phyloP scores from a whole-genome alignment of 2,113 vertebrate genomes.

The Ptyas mucosa region DNA sequence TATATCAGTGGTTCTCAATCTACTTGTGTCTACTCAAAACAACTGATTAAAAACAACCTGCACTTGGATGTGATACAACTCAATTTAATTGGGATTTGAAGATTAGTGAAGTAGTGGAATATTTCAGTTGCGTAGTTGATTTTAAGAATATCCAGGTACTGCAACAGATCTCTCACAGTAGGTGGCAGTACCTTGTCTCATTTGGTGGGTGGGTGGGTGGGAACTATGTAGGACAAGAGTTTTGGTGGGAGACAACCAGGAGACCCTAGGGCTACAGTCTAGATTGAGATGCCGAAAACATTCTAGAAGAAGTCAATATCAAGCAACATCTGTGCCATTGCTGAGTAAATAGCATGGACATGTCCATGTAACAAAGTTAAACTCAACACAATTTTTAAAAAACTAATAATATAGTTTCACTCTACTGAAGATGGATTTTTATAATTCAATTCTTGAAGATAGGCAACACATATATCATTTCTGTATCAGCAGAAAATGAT shows the following conservation, averaged over 20 bases:
- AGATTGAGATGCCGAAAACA: background rate
- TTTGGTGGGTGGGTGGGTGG: background rate
- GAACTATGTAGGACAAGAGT: background rate
- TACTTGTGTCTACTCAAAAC: background rate
- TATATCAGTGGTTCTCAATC: background rate
- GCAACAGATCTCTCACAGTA: background rate
- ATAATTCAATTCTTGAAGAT: background rate
- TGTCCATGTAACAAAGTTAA: background rate
- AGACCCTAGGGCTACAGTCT: background rate
- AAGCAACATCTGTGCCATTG: background rate
- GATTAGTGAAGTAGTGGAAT: background rate
- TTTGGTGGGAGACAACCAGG: background rate
- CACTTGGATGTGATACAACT: too few relatives aligned
- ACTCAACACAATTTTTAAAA: background rate
- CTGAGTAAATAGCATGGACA: background rate
- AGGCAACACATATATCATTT: background rate
- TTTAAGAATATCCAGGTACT: background rate
- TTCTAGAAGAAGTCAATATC: background rate
- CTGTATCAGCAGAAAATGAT: background rate
- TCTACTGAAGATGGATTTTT: too few relatives aligned
- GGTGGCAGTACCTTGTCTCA: background rate
- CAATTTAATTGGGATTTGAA: background rate
- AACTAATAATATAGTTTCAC: background rate
- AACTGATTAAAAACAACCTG: background rate
- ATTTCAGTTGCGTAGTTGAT: background rate